Evolutionary conservation across 2,113 vertebrate species (phyloP), one percentile per base, ranked within the genome.

Genomic region (Megaceryle maxima): DNA sequence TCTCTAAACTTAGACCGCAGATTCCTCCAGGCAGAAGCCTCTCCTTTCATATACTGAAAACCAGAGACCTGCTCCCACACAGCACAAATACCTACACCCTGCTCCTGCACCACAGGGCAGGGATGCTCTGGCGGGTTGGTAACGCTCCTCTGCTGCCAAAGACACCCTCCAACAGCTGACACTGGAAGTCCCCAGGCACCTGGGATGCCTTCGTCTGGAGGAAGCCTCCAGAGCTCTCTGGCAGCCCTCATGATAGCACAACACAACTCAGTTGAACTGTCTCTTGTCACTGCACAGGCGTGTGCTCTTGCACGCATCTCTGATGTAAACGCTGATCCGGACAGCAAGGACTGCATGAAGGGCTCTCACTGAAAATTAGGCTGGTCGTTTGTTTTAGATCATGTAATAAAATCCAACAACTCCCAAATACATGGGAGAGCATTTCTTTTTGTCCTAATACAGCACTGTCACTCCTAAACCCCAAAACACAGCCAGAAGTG

Each of bases 131-230:
- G 37, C 5, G 6, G 66, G 41, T 41, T 37, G 29, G 4, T 5
- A 43, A 10, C 33, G 2, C 37, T 37, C 18, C 43, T 51, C 73
- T 14, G 74, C 56, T 13, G 16, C 62, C 63, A 43, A 31, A 13
- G 43, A 53, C 35, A 16, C 25, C 24, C 44, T 39, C 28, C 1
- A 5, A 24, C 3, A 35, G 67, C 13, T 0, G 0, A 4, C 0
- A 1, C n/a, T 39, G 29, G 43, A 15, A 11, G 29, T 17, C n/a
- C 68, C 31, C 16, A 3, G 39, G 64, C n/a, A 10, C 44, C 7
- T 4, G n/a, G 76, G 57, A 29, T 12, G 51, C 56, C 51, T 29
- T 13, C 44, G 3, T 51, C 25, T 1, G 13, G 28, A 53, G 18
- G 13, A 48, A 70, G n/a, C 50, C 59, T 44, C n/a, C 33, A 4